A percentile compares a stretch with the other conserved stretches of the same genome.
These are phyloP conservation scores for Aleiodes alternator DNA, from an alignment of 2,888 invertebrate genomes.

Conservation along the genomic window DNA sequence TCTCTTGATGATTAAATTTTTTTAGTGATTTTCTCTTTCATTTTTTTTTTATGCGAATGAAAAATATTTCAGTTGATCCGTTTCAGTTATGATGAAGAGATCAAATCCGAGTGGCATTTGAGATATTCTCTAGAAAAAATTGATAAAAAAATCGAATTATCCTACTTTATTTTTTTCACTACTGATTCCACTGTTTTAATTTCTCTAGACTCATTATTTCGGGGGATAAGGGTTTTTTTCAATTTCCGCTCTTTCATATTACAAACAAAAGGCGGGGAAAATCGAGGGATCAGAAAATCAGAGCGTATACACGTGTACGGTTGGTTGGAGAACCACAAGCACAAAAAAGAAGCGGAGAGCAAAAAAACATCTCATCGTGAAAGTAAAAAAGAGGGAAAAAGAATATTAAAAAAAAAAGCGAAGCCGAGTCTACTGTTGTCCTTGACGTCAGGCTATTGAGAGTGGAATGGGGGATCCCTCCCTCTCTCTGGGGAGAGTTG, in stretches of 20 bases:
- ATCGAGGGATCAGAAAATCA: conserved; percentile 30
- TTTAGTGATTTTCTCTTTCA: too few relatives aligned
- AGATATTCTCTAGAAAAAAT: too few relatives aligned
- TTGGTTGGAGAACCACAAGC: conserved; percentile 12
- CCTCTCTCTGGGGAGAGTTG: too few relatives aligned
- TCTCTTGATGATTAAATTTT: too few relatives aligned
- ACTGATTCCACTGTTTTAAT: too few relatives aligned
- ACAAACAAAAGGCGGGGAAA: conserved; percentile 4
- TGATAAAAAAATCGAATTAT: too few relatives aligned
- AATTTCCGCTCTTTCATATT: conserved; percentile 6
- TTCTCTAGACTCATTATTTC: background rate
- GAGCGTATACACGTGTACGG: conserved; percentile 29
- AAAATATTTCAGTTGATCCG: too few relatives aligned
- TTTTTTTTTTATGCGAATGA: too few relatives aligned
- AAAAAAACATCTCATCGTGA: background rate
- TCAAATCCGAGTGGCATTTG: too few relatives aligned
- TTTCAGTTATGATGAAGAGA: too few relatives aligned
- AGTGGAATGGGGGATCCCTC: background rate
- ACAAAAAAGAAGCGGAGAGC: conserved; percentile 2
- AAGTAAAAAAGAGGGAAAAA: background rate
- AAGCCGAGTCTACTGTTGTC: conserved; percentile 52
- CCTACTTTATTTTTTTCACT: too few relatives aligned
- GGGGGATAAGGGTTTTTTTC: conserved; percentile 9
- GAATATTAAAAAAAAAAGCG: conserved; percentile 25
- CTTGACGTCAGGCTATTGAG: conserved; percentile 57